These are phyloP conservation scores for Heliconius ethilla DNA, from an alignment of 2,888 invertebrate genomes.

Conservation along the genomic window DNA sequence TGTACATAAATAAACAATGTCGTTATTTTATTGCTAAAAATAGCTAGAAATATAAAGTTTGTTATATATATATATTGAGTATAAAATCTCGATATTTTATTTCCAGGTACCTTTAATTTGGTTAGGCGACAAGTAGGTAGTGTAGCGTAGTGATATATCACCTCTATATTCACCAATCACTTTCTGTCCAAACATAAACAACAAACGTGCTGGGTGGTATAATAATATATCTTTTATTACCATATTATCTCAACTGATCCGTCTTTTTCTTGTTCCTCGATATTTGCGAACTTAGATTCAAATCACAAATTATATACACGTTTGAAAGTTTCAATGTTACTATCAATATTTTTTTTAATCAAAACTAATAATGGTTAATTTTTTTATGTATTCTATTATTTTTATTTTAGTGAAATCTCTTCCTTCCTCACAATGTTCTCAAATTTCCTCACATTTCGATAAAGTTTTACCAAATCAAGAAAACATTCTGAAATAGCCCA, in stretches of 20 bases:
- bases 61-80: background rate
- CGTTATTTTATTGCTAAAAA: background rate
- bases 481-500: background rate
- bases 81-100: background rate
- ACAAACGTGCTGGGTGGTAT: constrained; percentile 5
- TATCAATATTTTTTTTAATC: background rate
- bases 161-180: background rate
- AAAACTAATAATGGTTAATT: background rate
- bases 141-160: background rate
- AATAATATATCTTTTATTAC: background rate
- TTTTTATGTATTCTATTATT: no score
- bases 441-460: background rate
- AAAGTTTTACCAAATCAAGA: background rate
- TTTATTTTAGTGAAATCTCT: background rate
- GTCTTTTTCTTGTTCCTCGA: background rate
- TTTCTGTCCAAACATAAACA: constrained; percentile 8
- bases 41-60: no score
- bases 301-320: background rate
- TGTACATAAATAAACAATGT: background rate
- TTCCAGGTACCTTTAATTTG: no score
- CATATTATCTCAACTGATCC: constrained; percentile 2
- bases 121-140: no score
- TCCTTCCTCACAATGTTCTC: no score
- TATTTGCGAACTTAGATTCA: background rate
- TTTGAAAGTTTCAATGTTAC: background rate